Conservation (phyloP, 2,888 invertebrate genomes). For the Chouioia cunea region DNA sequence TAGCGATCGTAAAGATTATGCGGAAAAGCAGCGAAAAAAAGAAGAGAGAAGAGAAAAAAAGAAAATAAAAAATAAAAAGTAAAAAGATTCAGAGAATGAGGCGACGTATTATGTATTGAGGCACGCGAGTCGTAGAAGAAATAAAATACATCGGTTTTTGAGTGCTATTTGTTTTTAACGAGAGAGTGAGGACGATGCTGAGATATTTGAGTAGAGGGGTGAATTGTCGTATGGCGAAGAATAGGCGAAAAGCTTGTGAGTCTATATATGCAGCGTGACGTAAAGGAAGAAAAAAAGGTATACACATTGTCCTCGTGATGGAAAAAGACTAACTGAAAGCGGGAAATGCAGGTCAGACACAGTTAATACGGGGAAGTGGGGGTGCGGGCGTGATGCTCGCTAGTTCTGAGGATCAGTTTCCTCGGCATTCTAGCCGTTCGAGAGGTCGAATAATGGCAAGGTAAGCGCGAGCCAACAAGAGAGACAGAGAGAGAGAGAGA, state of each 20-base stretch:
- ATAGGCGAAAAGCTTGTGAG: background rate
- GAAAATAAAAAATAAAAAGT: too few relatives aligned
- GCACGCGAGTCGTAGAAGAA: background rate
- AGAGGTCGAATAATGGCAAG: conserved; percentile 35
- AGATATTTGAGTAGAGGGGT: too few relatives aligned
- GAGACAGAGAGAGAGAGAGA: conserved; percentile 21
- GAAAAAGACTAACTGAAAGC: too few relatives aligned
- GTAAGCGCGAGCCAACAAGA: background rate
- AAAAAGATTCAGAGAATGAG: too few relatives aligned
- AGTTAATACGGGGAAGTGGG: conserved; percentile 44
- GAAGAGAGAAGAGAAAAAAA: too few relatives aligned
- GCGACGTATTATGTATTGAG: too few relatives aligned
- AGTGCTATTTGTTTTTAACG: conserved; percentile 43
- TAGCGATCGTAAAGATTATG: conserved; percentile 9
- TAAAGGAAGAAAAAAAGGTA: conserved; percentile 1
- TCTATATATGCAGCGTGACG: conserved; percentile 24
- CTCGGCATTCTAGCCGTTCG: conserved; percentile 38
- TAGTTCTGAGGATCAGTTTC: conserved; percentile 45
- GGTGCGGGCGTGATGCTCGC: conserved; percentile 37
- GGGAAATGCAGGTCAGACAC: too few relatives aligned
- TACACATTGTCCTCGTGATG: too few relatives aligned
- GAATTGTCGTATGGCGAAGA: conserved; percentile 8
- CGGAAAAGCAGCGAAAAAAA: conserved; percentile 9
- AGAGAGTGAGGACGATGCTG: background rate
- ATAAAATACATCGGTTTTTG: background rate